Percentiles rank a stretch among this genome's conserved stretches.
phyloP scores from a whole-genome alignment of 2,113 vertebrate species.

The Lycocorax pyrrhopterus region DNA sequence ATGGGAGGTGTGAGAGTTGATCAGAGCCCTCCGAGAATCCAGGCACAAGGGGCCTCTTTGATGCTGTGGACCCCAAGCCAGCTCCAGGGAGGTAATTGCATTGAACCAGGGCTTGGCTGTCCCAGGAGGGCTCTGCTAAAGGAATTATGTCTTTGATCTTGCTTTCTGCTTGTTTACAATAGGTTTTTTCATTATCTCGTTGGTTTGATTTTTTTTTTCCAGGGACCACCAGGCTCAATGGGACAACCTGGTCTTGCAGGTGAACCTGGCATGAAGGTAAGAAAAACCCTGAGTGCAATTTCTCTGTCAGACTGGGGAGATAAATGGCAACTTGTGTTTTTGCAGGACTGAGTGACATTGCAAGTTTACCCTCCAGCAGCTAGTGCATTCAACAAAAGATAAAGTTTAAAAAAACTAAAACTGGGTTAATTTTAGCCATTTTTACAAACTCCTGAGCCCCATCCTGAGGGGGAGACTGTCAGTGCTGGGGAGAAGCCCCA shows the following conservation, averaged over 20 bases:
- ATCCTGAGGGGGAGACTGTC: fast-evolving
- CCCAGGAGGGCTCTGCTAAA: slow-evolving; percentile 36
- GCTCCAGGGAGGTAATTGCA: slow-evolving; percentile 23
- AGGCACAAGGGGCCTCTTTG: not conserved
- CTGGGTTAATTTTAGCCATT: not conserved
- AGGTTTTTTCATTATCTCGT: slow-evolving; percentile 17
- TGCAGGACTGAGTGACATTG: not conserved
- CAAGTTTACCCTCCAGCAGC: not conserved
- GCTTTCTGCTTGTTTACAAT: slow-evolving; percentile 10
- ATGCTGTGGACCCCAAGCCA: not conserved
- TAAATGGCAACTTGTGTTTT: not conserved
- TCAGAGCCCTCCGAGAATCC: not conserved
- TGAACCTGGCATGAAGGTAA: slow-evolving; percentile 91
- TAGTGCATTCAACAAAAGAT: not conserved
- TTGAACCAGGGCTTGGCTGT: not conserved
- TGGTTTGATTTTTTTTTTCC: not conserved
- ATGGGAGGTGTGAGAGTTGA: not conserved
- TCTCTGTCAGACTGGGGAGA: not conserved
- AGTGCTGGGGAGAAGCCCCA: not conserved
- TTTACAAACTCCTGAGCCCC: not conserved
- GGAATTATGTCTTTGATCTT: slow-evolving; percentile 54
- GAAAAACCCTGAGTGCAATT: not conserved
- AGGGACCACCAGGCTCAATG: slow-evolving; percentile 84
- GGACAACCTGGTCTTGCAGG: slow-evolving; percentile 86
- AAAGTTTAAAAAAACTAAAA: not conserved